Conservation (phyloP, 2,113 vertebrate species). For the Danionella cerebrum region DNA sequence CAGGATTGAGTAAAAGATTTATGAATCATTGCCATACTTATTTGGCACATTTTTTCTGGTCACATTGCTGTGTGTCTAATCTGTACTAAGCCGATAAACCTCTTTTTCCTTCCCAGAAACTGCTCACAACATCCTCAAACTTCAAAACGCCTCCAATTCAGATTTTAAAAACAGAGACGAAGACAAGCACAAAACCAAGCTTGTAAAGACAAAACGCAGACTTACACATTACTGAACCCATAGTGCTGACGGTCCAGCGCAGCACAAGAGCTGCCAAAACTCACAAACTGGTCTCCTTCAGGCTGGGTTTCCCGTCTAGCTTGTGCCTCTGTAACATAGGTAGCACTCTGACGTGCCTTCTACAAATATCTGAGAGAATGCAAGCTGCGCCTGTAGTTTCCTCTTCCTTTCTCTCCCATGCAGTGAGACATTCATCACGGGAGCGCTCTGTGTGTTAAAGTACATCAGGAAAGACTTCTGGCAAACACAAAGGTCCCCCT, state of each 20-base stretch:
- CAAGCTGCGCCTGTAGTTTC: slow-evolving; percentile 27
- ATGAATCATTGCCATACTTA: background rate
- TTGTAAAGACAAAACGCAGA: background rate
- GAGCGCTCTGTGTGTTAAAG: background rate
- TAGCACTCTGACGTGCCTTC: slow-evolving; percentile 24
- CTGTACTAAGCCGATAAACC: slow-evolving; percentile 14
- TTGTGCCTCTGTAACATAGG: background rate
- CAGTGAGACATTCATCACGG: slow-evolving; percentile 29
- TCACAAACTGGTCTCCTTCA: background rate
- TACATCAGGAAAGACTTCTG: slow-evolving; percentile 30
- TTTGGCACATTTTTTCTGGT: slow-evolving; percentile 6
- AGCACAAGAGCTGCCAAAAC: background rate
- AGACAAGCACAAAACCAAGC: background rate
- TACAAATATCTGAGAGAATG: slow-evolving; percentile 41
- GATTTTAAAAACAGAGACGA: background rate
- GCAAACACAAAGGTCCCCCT: slow-evolving; percentile 19
- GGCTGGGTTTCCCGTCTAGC: background rate
- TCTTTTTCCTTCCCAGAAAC: slow-evolving; percentile 1
- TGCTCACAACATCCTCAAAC: background rate
- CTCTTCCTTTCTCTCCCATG: slow-evolving; percentile 44
- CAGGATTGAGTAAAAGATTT: background rate
- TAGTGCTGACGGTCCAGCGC: slow-evolving; percentile 9
- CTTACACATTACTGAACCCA: slow-evolving; percentile 50
- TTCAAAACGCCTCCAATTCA: background rate
- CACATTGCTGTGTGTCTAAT: slow-evolving; percentile 16